Conservation (phyloP, 2,797 vertebrate species). For the Sphenopsis melanotis region DNA sequence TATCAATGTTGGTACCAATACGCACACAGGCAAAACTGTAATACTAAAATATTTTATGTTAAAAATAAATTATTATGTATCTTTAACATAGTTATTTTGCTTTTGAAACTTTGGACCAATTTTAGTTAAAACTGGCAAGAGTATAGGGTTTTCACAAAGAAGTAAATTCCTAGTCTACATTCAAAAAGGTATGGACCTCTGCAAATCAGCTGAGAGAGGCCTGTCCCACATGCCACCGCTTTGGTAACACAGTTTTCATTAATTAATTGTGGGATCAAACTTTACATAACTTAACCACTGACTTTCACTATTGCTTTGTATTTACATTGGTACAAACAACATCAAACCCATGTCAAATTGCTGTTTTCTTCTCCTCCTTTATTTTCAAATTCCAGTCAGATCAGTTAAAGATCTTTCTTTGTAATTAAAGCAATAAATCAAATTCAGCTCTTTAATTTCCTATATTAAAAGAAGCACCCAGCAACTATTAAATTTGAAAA, state of each 20-base stretch:
- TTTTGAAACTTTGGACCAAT: not conserved
- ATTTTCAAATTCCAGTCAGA: not conserved
- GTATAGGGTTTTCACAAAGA: not conserved
- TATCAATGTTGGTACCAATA: not conserved
- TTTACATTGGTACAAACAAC: not conserved
- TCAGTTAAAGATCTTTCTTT: not conserved
- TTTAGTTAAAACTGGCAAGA: not conserved
- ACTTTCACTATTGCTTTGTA: not conserved
- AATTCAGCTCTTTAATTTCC: not conserved
- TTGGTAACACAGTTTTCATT: not conserved
- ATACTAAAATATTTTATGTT: not conserved
- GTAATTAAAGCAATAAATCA: not conserved
- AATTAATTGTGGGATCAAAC: not conserved
- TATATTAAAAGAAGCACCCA: not conserved
- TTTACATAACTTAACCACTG: not conserved
- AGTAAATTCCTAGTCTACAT: not conserved
- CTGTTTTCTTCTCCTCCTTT: not conserved
- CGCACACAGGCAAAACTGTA: not conserved
- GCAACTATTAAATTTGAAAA: not conserved
- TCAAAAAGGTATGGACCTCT: not conserved
- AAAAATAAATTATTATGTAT: not conserved
- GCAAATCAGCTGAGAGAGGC: not conserved
- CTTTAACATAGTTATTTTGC: not conserved
- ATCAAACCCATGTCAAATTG: fast-evolving
- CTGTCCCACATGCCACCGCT: not conserved